Evolutionary conservation across 2,113 vertebrate genomes (phyloP), one percentile per base, ranked within the genome.

Genomic region (Sciurus niger): DNA sequence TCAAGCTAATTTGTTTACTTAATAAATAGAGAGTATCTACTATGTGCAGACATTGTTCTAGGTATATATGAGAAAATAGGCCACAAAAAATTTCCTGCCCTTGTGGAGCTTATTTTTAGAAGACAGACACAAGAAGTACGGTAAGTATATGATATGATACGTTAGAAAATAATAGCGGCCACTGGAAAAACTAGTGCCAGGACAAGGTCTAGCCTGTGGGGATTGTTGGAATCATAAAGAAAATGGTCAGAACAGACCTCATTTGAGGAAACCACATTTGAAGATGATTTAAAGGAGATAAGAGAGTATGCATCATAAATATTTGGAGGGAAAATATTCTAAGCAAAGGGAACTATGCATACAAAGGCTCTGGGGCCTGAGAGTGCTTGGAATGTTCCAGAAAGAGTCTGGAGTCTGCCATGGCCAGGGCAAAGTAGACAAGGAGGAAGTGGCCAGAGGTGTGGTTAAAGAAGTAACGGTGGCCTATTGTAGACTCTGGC

Each of bases 1-100:
- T 60, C 79, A 79, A 22, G 51, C 8, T 53, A 73, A 63, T 51
- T 96, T 79, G 30, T 60, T 96, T 88, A n/a, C 43, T 86, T 84
- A 85, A 58, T 43, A 53, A 77, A 93, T 72, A 77, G 34, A 60
- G 67, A 79, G 7, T 20, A 34, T 74, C 20, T 72, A 73, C 48
- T 53, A 87, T 68, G 28, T 32, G 17, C 28, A 79, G 28, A 84
- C 11, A 53, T 2, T 53, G 0, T 72, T 84, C 3, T 88, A 70
- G 34, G 40, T 83, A 55, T 40, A 11, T 0, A 51, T 82, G 55
- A 95, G 53, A 89, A 96, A 94, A 74, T 46, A 77, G 80, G 79
- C 28, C 22, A 68, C 30, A 17, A 16, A 68, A 32, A 68, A 34
- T 43, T 63, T 78, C 17, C 25, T 83, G 20, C 13, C 24, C 63